Evolutionary conservation across 2,888 invertebrate genomes (phyloP), one percentile per base, ranked within the genome.

Genomic region (Chrysolina oricalcia): DNA sequence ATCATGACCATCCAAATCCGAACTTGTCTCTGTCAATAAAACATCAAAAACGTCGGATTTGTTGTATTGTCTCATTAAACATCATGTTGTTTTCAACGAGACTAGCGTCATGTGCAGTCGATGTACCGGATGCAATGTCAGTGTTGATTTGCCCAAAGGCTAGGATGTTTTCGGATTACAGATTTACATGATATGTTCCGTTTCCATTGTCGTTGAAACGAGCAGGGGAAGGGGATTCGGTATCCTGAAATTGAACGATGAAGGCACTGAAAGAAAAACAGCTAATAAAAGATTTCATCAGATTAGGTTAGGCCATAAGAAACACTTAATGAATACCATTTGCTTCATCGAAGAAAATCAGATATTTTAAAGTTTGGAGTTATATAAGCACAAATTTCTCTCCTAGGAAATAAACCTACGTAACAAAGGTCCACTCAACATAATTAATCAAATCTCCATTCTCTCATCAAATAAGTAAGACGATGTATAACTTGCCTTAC

Each of bases 51-150:
- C 75, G 75, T 80, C 77, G 70, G 81, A 76, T 79, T 81, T 80
- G 78, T 80, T 79, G 80, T 81, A 82, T 82, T 84, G 83, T 83
- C 81, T 83, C 81, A 79, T 83, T 80, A 81, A 80, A 81, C 81
- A 81, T 79, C 82, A 80, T 80, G 78, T 74, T 75, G 76, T 78
- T 79, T 78, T 81, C 81, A 81, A 82, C 82, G 82, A 84, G 81
- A 80, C 35, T 41, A 77, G 81, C 83, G 84, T 84, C 84, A 85
- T 84, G 81, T 84, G 85, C 83, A 82, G 80, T 81, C 79, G 81
- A 83, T 82, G 81, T 81, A 82, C 83, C 82, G 84, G 85, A 85
- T 85, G 83, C 81, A 85, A 81, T 84, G 85, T 86, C 85, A 86
- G 86, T 84, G 82, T 83, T 85, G 84, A 84, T 85, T 83, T 83